A percentile compares a stretch with the other conserved stretches of the same genome.
These are phyloP conservation scores for Synergus laeviventris DNA, from an alignment of 2,888 invertebrate genomes.

Conservation along the genomic window DNA sequence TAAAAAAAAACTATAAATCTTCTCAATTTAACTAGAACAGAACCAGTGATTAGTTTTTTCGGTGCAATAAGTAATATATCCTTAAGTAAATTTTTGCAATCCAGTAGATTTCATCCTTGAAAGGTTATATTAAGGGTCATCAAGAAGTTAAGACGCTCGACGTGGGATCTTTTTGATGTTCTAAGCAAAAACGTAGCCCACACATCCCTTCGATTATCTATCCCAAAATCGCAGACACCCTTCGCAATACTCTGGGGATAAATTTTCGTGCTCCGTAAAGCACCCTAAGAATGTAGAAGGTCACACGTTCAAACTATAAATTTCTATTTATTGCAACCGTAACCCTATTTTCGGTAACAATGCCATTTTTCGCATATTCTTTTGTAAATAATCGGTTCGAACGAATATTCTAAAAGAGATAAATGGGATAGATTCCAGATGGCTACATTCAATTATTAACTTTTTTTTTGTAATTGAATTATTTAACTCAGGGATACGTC, in stretches of 20 bases:
- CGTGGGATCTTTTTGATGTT: conserved; percentile 13
- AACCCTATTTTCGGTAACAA: background rate
- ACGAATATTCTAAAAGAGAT: background rate
- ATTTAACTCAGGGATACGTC: too few relatives aligned
- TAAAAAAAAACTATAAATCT: too few relatives aligned
- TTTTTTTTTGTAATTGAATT: too few relatives aligned
- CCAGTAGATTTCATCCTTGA: background rate
- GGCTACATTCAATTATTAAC: too few relatives aligned
- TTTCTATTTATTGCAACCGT: conserved; percentile 17
- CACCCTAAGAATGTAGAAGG: conserved; percentile 18
- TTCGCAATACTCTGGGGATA: conserved; percentile 10
- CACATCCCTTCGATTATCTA: conserved; percentile 4
- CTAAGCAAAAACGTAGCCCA: conserved; percentile 13
- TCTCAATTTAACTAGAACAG: too few relatives aligned
- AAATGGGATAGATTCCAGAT: too few relatives aligned
- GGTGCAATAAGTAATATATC: too few relatives aligned
- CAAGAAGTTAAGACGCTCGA: background rate
- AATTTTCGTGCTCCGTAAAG: conserved; percentile 35
- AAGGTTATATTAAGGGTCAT: background rate
- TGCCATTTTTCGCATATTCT: background rate
- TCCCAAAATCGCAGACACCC: conserved; percentile 1
- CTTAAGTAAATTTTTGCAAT: background rate
- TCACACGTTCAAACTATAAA: conserved; percentile 9
- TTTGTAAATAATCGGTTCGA: background rate
- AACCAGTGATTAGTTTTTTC: too few relatives aligned